Conservation (phyloP, 2,888 invertebrate species). For the Hyposoter dolosus region DNA sequence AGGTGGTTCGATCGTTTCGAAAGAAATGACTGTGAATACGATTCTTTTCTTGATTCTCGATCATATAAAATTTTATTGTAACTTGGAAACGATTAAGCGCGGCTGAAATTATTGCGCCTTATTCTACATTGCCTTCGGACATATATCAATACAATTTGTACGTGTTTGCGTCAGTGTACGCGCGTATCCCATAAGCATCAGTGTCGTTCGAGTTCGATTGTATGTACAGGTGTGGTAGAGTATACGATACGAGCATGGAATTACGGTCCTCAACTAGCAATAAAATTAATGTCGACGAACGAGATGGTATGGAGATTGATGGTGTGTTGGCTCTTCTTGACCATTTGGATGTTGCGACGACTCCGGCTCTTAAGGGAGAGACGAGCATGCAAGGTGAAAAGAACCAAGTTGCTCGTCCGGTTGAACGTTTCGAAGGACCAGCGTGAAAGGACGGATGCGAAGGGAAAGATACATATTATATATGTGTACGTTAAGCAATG, state of each 20-base stretch:
- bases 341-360: constrained; percentile 21
- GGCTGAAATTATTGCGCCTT: constrained; percentile 61
- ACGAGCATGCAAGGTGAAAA: constrained; percentile 56
- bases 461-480: constrained; percentile 30
- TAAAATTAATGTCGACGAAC: constrained; percentile 69
- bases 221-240: constrained; percentile 40
- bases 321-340: constrained; percentile 48
- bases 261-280: constrained; percentile 69
- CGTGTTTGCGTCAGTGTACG: neutral
- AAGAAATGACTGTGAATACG: constrained; percentile 39
- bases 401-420: constrained; percentile 66
- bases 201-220: constrained; percentile 45
- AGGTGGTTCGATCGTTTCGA: constrained; percentile 24
- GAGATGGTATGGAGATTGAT: constrained; percentile 68
- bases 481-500: constrained; percentile 1
- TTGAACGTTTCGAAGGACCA: constrained; percentile 50
- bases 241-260: constrained; percentile 62
- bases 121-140: constrained; percentile 14
- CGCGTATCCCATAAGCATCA: neutral
- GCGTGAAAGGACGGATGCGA: constrained; percentile 45
- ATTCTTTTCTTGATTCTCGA: constrained; percentile 46
- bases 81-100: constrained; percentile 56
- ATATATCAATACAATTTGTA: neutral
- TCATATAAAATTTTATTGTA: constrained; percentile 66
- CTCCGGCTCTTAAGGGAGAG: constrained; percentile 5